Percentiles rank a stretch among this genome's conserved stretches.
phyloP scores from a whole-genome alignment of 2,113 vertebrate genomes.

The Pomatostomus ruficeps region DNA sequence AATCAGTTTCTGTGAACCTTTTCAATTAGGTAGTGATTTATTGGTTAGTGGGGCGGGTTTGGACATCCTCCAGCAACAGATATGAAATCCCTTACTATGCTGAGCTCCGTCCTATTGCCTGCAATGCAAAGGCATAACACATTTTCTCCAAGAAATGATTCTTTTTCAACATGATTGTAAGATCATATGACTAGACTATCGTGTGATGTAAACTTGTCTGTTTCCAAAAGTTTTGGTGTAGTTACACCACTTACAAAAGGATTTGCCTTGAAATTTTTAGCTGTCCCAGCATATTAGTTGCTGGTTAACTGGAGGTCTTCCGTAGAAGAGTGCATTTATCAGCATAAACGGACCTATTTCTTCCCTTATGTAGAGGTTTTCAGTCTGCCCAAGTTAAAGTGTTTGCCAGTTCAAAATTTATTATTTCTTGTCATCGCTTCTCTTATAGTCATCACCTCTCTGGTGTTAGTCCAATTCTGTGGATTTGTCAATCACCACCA shows the following conservation, averaged over 20 bases:
- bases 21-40: constrained; percentile 37
- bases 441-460: constrained; percentile 44
- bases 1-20: constrained; percentile 30
- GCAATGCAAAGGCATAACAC: background rate
- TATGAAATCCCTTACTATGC: background rate
- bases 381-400: background rate
- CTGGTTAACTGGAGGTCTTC: constrained; percentile 36
- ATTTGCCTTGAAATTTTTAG: constrained; percentile 22
- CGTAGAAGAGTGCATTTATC: constrained; percentile 48
- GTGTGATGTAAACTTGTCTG: background rate
- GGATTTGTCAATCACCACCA: constrained; percentile 62
- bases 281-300: constrained; percentile 37
- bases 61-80: constrained; percentile 12
- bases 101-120: background rate
- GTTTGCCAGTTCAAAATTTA: constrained; percentile 40
- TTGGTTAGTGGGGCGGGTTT: constrained; percentile 19
- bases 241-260: background rate
- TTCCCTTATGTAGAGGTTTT: constrained; percentile 23
- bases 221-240: constrained; percentile 8
- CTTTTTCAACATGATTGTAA: constrained; percentile 1
- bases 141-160: constrained; percentile 40
- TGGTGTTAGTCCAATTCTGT: constrained; percentile 41
- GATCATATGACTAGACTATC: constrained; percentile 12
- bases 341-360: constrained; percentile 2
- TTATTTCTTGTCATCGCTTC: constrained; percentile 49